Base-by-base conservation (phyloP, 2,888 invertebrate genomes). In the Salpingus planirostris region DNA sequence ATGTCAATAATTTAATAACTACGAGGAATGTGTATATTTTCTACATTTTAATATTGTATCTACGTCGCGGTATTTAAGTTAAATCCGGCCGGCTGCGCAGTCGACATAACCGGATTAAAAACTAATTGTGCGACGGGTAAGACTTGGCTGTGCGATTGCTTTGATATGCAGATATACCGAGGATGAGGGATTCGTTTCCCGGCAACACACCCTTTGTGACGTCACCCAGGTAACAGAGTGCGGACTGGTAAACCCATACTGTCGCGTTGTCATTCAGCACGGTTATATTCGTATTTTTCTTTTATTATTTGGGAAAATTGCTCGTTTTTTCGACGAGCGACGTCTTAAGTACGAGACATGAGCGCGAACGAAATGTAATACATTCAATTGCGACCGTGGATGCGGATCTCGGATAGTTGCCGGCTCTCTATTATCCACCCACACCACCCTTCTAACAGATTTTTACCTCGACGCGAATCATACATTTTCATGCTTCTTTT, bases 171-270 rank as follows among this genome's bases (percentile, higher is more conserved):
- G 55, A 55, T 55, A 55, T 46, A 41, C 37, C 37, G 47, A 54
- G 52, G 52, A 52, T 50, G 51, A 54, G 55, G 57, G 57, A 55
- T 54, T 54, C 52, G 64, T 64, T 53, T 53, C 64, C 57, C 53
- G 50, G 64, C 60, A 62, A 64, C 64, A 60, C 54, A 54, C 55
- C 57, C 60, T 60, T 59, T 60, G 59, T 60, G 61, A 60, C 58
- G 59, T 62, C 60, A 60, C 62, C 62, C 59, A 59, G 62, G 64
- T 61, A 60, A 62, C 64, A 46, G 23, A 21, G 32, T 31, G 35
- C 39, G 35, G 35, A 31, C 39, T 35, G 35, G 32, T 39, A 39
- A 29, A 32, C 39, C 32, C 35, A 35, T 31, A 29, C 29, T 29
- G 36, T 21, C 33, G 30, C 26, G 31, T 34, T 29, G 29, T 39